phyloP scores from a whole-genome alignment of 2,797 vertebrate species.

The Hydrolagus colliei region DNA sequence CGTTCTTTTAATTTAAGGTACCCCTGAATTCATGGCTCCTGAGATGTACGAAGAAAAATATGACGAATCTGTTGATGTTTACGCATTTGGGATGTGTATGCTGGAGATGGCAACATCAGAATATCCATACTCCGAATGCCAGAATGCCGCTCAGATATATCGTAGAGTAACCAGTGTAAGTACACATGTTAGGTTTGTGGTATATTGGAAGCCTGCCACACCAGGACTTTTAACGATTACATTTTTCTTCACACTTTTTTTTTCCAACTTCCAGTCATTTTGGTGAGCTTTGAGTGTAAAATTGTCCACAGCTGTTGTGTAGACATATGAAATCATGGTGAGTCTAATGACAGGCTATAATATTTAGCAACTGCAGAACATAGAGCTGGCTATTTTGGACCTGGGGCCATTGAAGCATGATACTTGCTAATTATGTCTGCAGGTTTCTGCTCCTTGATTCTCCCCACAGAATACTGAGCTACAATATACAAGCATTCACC shows the following conservation, averaged over 20 bases:
- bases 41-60: constrained; percentile 99
- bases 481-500: background rate
- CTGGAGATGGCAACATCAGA: constrained; percentile 99
- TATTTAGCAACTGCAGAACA: background rate
- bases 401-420: no score
- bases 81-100: constrained; percentile 99
- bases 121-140: constrained; percentile 97
- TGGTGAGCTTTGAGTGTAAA: no score
- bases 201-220: background rate
- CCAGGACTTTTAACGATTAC: background rate
- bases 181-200: constrained; percentile 40
- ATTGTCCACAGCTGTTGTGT: no score
- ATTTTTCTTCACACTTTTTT: background rate
- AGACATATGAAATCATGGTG: no score
- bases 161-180: constrained; percentile 96
- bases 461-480: background rate
- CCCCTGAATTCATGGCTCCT: constrained; percentile 98
- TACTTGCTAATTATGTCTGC: background rate
- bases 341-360: no score
- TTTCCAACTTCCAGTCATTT: no score
- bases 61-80: constrained; percentile 94
- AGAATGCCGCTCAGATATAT: constrained; percentile 98
- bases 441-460: background rate
- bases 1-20: constrained; percentile 99
- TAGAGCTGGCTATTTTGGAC: background rate